A percentile compares a stretch with the other conserved stretches of the same genome.
Evolutionary conservation across 2,888 invertebrate species (phyloP).

Genomic region (Gari tellinella): DNA sequence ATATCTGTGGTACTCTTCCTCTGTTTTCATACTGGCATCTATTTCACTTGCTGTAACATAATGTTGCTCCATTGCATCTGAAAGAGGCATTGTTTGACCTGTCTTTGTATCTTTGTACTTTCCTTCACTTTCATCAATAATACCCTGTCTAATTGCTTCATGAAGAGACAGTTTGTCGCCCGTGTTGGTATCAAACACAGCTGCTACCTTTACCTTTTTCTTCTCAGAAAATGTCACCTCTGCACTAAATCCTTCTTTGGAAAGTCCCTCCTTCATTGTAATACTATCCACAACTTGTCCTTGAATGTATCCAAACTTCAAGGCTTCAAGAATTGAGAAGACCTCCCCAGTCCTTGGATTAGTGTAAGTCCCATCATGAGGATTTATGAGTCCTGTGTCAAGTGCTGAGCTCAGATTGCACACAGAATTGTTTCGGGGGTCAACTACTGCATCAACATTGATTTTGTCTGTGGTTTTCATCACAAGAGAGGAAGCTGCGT

Average conservation of each 20-base stretch:
- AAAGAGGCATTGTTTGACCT: constrained; percentile 92
- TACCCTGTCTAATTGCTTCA: constrained; percentile 88
- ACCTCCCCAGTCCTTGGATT: constrained; percentile 93
- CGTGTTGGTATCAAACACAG: constrained; percentile 88
- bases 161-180: constrained; percentile 92
- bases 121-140: constrained; percentile 87
- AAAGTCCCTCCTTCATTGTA: constrained; percentile 71
- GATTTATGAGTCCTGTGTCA: constrained; percentile 80
- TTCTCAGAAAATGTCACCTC: constrained; percentile 77
- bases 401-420: constrained; percentile 72
- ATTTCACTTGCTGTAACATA: constrained; percentile 88
- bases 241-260: constrained; percentile 71
- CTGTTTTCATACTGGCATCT: constrained; percentile 61
- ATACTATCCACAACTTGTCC: constrained; percentile 75
- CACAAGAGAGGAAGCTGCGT: constrained; percentile 60
- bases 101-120: constrained; percentile 88
- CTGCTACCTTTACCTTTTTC: constrained; percentile 74
- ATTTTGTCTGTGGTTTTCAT: constrained; percentile 74
- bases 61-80: constrained; percentile 95
- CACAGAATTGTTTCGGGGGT: constrained; percentile 68
- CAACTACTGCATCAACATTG: constrained; percentile 71
- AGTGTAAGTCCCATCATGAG: constrained; percentile 89
- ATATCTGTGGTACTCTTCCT: constrained; percentile 58
- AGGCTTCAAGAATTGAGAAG: constrained; percentile 92
- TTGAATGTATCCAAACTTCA: constrained; percentile 88